Evolutionary conservation across 2,888 invertebrate species (phyloP), one percentile per base, ranked within the genome.

Genomic region (Drosophila neoperkinsi): DNA sequence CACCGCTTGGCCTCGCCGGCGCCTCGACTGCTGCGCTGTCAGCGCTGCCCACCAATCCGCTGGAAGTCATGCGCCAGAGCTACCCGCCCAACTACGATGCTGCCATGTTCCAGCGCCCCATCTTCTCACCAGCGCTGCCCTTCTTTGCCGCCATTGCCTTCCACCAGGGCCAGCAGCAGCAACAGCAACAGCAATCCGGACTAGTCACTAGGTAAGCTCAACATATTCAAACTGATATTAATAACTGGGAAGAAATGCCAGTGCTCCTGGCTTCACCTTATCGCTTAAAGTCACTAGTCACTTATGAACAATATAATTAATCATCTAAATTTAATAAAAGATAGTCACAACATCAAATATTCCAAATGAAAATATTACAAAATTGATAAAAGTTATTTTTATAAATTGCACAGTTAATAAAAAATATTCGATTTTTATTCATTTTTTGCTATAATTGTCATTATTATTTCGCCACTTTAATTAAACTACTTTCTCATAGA

Each of bases 11-110:
- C 10, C 88, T 79, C 89, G 57, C 57, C 6, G 62, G 70, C 25
- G 74, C 64, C 33, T 55, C 84, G 10, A 64, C 38, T 21, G 70
- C 64, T 7, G 85, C 81, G 0, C 53, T 90, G 38, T 34, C 56
- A 13, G n/a, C 73, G 5, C 77, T 88, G 74, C 88, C 84, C 69
- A 62, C 77, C 49, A 86, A 83, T 64, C 88, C 84, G 7, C 79
- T 93, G 67, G 93, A 93, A 77, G 78, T 96, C 95, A 93, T 95
- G 95, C 78, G 93, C 94, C 73, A 91, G 64, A 91, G 90, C 30
- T 93, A 93, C 74, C 91, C 91, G 69, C 84, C 90, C 74, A 92
- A 91, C 74, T 93, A 93, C 52, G 94, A 93, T 50, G 92, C 92
- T 61, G 87, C 89, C 75, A 92, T 93, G 91, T 91, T 93, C 72